These are phyloP conservation scores for Limenitis camilla DNA, from an alignment of 2,888 invertebrate species.

Conservation along the genomic window DNA sequence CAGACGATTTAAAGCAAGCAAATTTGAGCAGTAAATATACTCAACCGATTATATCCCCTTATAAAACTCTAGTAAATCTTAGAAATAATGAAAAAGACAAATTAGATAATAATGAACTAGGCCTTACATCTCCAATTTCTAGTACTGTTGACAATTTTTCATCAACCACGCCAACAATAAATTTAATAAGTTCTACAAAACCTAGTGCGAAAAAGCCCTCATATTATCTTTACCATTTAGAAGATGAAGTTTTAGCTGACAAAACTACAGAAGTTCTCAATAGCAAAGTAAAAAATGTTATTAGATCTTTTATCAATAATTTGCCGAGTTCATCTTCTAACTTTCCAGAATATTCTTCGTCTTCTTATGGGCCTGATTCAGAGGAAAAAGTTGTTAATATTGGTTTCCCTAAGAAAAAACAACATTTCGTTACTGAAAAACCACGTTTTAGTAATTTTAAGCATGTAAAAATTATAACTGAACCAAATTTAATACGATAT, in stretches of 20 bases:
- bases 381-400: conserved; percentile 54
- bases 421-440: conserved; percentile 46
- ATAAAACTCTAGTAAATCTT: conserved; percentile 37
- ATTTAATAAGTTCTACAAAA: conserved; percentile 32
- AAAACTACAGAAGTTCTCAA: conserved; percentile 63
- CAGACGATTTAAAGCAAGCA: conserved; percentile 1
- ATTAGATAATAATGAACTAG: conserved; percentile 29
- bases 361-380: conserved; percentile 37
- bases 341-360: conserved; percentile 33
- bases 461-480: conserved; percentile 55
- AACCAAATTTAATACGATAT: conserved; percentile 37
- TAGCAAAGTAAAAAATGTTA: conserved; percentile 54
- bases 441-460: conserved; percentile 44
- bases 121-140: conserved; percentile 33
- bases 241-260: conserved; percentile 52
- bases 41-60: conserved; percentile 68
- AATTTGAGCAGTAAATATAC: conserved; percentile 27
- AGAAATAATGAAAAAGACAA: conserved; percentile 29
- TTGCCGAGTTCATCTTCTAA: conserved; percentile 31
- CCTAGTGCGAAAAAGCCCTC: conserved; percentile 38
- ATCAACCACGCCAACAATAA: conserved; percentile 30
- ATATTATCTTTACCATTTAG: conserved; percentile 56
- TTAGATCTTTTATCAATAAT: conserved; percentile 56
- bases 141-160: conserved; percentile 25
- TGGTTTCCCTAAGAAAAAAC: conserved; percentile 52